A percentile compares a stretch with the other conserved stretches of the same genome.
Conservation (phyloP, 2,113 vertebrate genomes). For the Actinemys pallida region DNA sequence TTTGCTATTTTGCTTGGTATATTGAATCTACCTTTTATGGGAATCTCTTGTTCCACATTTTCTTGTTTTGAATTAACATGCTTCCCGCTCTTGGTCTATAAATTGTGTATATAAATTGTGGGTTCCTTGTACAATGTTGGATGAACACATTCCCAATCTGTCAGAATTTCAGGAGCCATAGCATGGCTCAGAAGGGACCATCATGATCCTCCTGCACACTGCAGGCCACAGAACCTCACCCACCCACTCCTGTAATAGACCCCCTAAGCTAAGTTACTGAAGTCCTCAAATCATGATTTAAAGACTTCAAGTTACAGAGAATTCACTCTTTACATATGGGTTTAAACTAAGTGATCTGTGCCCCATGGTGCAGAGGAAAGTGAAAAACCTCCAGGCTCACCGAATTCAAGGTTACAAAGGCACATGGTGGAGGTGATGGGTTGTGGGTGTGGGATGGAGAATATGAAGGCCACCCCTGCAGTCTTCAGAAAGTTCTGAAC, state of each 20-base stretch:
- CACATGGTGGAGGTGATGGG: not conserved
- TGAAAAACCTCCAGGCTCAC: not conserved
- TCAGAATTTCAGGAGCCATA: not conserved
- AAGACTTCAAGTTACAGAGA: no score
- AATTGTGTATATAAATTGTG: not conserved
- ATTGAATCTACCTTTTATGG: not conserved
- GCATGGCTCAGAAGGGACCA: not conserved
- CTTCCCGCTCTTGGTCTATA: not conserved
- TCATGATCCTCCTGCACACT: no score
- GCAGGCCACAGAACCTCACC: no score
- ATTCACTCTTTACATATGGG: no score
- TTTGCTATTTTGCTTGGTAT: not conserved
- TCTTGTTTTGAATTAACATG: fast-evolving
- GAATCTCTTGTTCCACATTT: not conserved
- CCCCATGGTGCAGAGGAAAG: no score
- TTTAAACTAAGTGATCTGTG: no score
- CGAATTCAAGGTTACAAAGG: not conserved
- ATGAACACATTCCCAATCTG: not conserved
- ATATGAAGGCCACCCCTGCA: not conserved
- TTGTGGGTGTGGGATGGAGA: not conserved
- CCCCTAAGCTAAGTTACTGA: no score
- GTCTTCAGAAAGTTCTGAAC: not conserved
- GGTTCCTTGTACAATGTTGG: not conserved
- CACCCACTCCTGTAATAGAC: no score
- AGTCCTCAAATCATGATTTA: no score